Conservation (phyloP, 1,140 invertebrate species). For the Augochlora pura region DNA sequence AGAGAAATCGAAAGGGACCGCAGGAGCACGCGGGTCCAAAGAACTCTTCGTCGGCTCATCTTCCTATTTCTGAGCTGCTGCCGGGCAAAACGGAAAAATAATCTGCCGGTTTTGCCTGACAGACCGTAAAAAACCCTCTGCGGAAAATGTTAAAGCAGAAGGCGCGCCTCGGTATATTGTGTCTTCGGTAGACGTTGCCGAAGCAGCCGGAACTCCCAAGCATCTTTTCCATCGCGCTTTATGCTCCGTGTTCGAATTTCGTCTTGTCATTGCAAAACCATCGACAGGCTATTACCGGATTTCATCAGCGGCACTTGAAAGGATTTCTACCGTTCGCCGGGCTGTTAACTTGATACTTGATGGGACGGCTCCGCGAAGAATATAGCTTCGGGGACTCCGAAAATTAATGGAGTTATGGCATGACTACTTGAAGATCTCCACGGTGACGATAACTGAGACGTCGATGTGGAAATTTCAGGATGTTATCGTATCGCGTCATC, state of each 20-base stretch:
- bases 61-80: conserved; percentile 16
- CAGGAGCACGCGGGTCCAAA: conserved; percentile 12
- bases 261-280: not conserved
- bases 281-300: not conserved
- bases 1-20: not conserved
- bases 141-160: conserved; percentile 34
- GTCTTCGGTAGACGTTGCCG: not conserved
- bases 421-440: too few relatives aligned
- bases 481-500: too few relatives aligned
- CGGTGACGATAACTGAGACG: too few relatives aligned
- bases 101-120: conserved; percentile 43
- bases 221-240: not conserved
- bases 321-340: too few relatives aligned
- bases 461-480: too few relatives aligned
- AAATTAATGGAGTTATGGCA: too few relatives aligned
- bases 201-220: too few relatives aligned
- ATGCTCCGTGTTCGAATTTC: not conserved
- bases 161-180: conserved; percentile 47
- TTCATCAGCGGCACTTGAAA: not conserved
- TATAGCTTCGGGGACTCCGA: too few relatives aligned
- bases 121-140: conserved; percentile 39
- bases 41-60: conserved; percentile 30
- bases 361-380: too few relatives aligned
- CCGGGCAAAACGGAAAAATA: conserved; percentile 49
- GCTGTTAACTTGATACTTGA: not conserved